Evolutionary conservation across 2,797 vertebrate species (phyloP), one percentile per base, ranked within the genome.

Genomic region (Mus caroli): DNA sequence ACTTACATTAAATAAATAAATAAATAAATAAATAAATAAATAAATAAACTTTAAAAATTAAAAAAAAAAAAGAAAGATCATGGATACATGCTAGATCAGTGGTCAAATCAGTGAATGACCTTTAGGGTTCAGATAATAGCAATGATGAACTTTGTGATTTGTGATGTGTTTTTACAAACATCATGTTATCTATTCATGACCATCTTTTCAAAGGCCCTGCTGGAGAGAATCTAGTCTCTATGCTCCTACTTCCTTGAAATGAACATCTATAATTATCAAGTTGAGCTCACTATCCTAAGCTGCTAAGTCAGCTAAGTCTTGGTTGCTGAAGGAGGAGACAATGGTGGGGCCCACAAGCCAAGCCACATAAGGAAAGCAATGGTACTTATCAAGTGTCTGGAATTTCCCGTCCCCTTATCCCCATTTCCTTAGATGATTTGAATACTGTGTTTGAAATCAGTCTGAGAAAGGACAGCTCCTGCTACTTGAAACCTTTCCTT

Each of bases 121-220:
- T 20, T 91, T 88, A 92, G 37, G 31, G 40, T 89, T 97, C 46
- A 77, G 34, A 88, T 40, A 22, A 37, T 37, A 91, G n/a, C 40
- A 93, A 80, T 82, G 34, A 88, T 85, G 67, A 92, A 83, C 46
- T 94, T 91, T 92, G 46, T 91, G 54, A 96, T 54, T 92, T 90
- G 37, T 84, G 40, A 62, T 93, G 13, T 37, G 64, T 58, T 90
- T 94, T 96, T n/a, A 73, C 24, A 87, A 43, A 84, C 40, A 95
- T 93, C 22, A 90, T 80, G 46, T 13, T 54, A 84, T 92, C 54
- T 96, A 19, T 84, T 96, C 46, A 75, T 78, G 67, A 85, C 1
- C 77, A 54, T 40, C 60, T 96, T 91, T 90, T 97, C n/a, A 54
- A 56, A 89, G 40, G 87, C 76, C 60, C 43, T 31, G 73, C 60